phyloP scores from a whole-genome alignment of 2,888 invertebrate genomes.

The Lepas anatifera region DNA sequence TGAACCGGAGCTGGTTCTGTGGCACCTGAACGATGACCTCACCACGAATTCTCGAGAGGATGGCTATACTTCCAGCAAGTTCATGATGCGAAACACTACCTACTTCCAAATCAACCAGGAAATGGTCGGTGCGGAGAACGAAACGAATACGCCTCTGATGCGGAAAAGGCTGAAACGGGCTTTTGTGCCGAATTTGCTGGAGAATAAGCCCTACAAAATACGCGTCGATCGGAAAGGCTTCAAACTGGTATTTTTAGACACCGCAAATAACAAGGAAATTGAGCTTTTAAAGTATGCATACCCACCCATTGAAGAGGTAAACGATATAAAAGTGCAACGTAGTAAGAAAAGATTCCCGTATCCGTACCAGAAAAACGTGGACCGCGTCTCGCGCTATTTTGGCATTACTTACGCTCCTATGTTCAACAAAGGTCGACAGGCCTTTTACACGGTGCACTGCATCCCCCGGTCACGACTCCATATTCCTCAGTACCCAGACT shows the following conservation, averaged over 20 bases:
- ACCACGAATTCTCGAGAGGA: too few relatives aligned
- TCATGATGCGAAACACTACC: not conserved
- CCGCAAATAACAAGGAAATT: not conserved
- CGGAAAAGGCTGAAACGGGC: not conserved
- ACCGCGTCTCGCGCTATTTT: not conserved
- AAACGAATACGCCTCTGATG: not conserved
- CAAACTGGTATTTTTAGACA: not conserved
- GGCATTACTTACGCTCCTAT: not conserved
- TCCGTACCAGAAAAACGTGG: not conserved
- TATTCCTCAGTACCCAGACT: not conserved
- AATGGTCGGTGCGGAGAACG: not conserved
- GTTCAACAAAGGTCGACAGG: not conserved
- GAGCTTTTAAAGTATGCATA: not conserved
- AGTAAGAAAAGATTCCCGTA: not conserved
- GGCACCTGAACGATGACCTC: too few relatives aligned
- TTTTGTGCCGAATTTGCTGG: not conserved
- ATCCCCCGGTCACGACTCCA: not conserved
- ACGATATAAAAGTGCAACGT: not conserved
- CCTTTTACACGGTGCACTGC: constrained; percentile 4
- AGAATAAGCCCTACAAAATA: not conserved
- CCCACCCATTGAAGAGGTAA: not conserved
- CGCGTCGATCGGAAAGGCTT: not conserved
- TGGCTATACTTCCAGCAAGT: not conserved
- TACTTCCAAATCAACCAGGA: not conserved
- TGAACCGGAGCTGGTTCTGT: not conserved